Conservation (phyloP, 2,797 vertebrate genomes). For the Melanotaenia pygmaea region DNA sequence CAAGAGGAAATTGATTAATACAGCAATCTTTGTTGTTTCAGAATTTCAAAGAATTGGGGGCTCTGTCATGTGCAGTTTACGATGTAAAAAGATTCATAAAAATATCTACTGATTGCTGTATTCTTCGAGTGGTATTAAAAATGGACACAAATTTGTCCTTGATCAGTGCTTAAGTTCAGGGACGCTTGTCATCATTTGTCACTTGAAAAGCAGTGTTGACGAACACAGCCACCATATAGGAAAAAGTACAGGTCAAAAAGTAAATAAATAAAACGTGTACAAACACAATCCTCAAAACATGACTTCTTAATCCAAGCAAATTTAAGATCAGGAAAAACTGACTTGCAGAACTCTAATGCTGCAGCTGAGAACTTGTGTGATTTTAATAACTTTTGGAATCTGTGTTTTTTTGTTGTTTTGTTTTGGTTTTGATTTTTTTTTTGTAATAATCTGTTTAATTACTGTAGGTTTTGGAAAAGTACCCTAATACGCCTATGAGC, state of each 20-base stretch:
- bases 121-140: neutral
- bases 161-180: neutral
- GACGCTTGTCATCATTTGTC: neutral
- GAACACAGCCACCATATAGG: neutral
- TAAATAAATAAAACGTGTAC: neutral
- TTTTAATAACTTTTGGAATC: neutral
- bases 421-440: neutral
- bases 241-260: neutral
- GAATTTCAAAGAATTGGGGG: neutral
- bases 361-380: neutral
- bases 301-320: too few relatives aligned
- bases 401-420: neutral
- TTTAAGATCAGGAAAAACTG: too few relatives aligned
- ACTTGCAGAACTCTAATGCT: neutral
- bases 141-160: neutral
- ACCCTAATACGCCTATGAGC: slow-evolving; percentile 98
- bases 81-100: neutral
- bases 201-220: neutral
- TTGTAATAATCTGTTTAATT: slow-evolving; percentile 7
- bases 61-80: neutral
- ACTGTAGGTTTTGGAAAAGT: slow-evolving; percentile 96
- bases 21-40: neutral
- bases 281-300: too few relatives aligned
- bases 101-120: neutral
- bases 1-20: neutral